These are phyloP conservation scores for Microtus oregoni DNA, from an alignment of 2,113 vertebrate genomes.

Conservation along the genomic window DNA sequence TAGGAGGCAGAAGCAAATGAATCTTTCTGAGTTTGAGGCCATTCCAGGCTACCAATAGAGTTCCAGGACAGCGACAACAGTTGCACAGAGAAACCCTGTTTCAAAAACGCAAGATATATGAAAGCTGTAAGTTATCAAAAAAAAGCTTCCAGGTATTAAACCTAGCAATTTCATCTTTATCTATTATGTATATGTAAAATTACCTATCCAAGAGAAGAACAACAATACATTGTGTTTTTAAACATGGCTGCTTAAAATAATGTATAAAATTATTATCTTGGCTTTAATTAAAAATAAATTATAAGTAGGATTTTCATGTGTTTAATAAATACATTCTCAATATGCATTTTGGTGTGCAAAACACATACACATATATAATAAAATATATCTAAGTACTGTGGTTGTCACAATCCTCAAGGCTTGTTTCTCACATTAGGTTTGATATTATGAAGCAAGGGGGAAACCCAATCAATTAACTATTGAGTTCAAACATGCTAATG, in stretches of 20 bases:
- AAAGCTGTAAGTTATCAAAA: background rate
- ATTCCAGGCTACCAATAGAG: background rate
- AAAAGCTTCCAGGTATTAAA: background rate
- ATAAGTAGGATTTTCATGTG: background rate
- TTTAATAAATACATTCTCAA: background rate
- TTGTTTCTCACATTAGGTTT: constrained; percentile 69
- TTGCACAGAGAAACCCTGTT: background rate
- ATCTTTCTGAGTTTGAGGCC: background rate
- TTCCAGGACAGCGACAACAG: background rate
- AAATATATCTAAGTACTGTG: constrained; percentile 33
- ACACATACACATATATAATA: background rate
- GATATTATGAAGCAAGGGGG: constrained; percentile 50
- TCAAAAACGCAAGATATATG: background rate
- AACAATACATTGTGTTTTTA: background rate
- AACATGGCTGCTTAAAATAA: background rate
- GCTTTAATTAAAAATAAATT: background rate
- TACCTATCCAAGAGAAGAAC: constrained; percentile 22
- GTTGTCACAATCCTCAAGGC: constrained; percentile 31
- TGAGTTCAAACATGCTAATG: constrained; percentile 78
- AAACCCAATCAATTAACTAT: constrained; percentile 74
- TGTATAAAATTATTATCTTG: background rate
- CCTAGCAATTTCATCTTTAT: background rate
- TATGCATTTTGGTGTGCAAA: background rate
- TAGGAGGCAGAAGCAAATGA: background rate
- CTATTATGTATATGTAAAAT: background rate